Conservation (phyloP, 2,888 invertebrate species). For the Ecdyonurus torrentis region DNA sequence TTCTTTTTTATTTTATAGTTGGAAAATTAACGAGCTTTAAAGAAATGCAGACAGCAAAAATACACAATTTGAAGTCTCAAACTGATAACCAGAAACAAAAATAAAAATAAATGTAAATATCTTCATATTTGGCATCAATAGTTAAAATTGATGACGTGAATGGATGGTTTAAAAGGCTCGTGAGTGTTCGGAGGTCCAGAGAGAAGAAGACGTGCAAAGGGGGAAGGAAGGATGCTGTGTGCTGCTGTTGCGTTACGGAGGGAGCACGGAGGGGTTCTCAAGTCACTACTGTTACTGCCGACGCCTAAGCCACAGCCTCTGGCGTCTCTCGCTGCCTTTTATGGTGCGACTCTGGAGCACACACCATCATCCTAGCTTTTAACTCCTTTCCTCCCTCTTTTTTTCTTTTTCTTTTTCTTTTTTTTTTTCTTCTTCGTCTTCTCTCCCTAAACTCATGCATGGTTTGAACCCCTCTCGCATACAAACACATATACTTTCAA, state of each 20-base stretch:
- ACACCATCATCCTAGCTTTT: background rate
- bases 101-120: too few relatives aligned
- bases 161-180: background rate
- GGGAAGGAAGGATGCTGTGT: slow-evolving; percentile 10
- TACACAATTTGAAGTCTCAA: too few relatives aligned
- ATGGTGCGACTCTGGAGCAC: slow-evolving; percentile 9
- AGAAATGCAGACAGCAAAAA: too few relatives aligned
- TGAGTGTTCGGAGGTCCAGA: background rate
- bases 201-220: background rate
- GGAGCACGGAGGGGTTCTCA: slow-evolving; percentile 8
- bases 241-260: slow-evolving; percentile 9
- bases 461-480: background rate
- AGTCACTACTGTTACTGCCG: background rate
- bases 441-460: too few relatives aligned
- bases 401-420: too few relatives aligned
- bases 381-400: background rate
- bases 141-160: background rate
- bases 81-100: too few relatives aligned
- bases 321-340: slow-evolving; percentile 9
- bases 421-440: too few relatives aligned
- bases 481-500: too few relatives aligned
- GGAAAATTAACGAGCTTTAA: too few relatives aligned
- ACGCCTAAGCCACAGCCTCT: slow-evolving; percentile 5
- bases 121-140: too few relatives aligned
- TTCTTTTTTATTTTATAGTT: too few relatives aligned